Evolutionary conservation across 2,888 invertebrate genomes (phyloP).

Genomic region (Eretmocerus hayati): DNA sequence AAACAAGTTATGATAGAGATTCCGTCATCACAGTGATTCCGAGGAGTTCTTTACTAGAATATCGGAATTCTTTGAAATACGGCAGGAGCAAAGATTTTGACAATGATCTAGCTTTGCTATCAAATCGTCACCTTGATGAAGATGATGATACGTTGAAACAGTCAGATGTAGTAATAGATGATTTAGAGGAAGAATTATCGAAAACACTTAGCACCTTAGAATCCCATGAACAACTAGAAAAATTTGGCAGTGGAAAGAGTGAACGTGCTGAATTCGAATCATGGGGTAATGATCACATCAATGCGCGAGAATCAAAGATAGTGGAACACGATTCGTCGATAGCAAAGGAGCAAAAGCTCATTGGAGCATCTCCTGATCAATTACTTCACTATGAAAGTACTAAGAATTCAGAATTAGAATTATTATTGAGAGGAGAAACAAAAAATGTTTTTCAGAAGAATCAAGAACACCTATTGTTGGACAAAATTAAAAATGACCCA

Average conservation of each 20-base stretch:
- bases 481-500: background rate
- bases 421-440: background rate
- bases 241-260: background rate
- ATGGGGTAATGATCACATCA: background rate
- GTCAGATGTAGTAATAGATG: constrained; percentile 7
- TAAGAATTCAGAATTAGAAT: background rate
- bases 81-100: background rate
- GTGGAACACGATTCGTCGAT: background rate
- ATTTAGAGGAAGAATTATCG: background rate
- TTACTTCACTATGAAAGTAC: background rate
- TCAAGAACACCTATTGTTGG: background rate
- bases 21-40: constrained; percentile 17
- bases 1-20: constrained; percentile 12
- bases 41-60: constrained; percentile 5
- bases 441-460: background rate
- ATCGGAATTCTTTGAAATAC: background rate
- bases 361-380: background rate
- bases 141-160: constrained; percentile 9
- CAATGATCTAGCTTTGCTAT: too few species aligned
- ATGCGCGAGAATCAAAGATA: background rate
- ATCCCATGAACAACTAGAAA: background rate
- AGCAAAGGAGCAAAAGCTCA: background rate
- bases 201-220: background rate
- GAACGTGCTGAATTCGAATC: background rate
- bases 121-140: too few species aligned